phyloP scores from a whole-genome alignment of 1,140 invertebrate species.

The Sipha flava region DNA sequence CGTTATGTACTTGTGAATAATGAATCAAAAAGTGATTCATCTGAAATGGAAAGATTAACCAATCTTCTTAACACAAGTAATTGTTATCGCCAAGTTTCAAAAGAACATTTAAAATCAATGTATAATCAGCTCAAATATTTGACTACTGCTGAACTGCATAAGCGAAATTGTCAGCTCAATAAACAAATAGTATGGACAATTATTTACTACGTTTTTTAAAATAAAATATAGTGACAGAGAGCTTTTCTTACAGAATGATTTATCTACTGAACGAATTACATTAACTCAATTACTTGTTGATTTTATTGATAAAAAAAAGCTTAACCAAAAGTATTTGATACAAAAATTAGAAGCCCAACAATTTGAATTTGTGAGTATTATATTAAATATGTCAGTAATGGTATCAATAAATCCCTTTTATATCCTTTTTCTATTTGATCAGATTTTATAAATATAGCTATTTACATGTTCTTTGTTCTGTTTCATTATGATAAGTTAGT shows the following conservation, averaged over 20 bases:
- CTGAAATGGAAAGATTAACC: slow-evolving; percentile 12
- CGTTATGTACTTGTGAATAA: slow-evolving; percentile 2
- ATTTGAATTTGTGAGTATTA: not conserved
- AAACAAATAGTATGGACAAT: slow-evolving; percentile 7
- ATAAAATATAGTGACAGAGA: not conserved
- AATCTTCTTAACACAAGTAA: slow-evolving; percentile 10
- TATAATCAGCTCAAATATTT: slow-evolving; percentile 29
- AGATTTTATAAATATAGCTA: too few relatives aligned
- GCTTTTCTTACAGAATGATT: not conserved
- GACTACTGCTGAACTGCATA: not conserved
- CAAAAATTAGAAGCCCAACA: slow-evolving; percentile 18
- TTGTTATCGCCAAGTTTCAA: slow-evolving; percentile 11
- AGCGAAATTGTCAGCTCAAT: not conserved
- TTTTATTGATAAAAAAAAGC: slow-evolving; percentile 20
- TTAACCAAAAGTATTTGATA: slow-evolving; percentile 2
- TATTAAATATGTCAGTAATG: not conserved
- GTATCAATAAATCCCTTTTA: too few relatives aligned
- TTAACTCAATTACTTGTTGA: not conserved
- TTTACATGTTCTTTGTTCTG: too few relatives aligned
- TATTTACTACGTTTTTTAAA: not conserved
- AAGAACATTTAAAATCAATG: slow-evolving; percentile 21
- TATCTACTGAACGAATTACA: slow-evolving; percentile 1
- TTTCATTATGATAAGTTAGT: too few relatives aligned
- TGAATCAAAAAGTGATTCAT: not conserved
- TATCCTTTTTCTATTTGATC: too few relatives aligned